A percentile compares a stretch with the other conserved stretches of the same genome.
phyloP scores from a whole-genome alignment of 2,797 vertebrate genomes.

The Hybognathus amarus region DNA sequence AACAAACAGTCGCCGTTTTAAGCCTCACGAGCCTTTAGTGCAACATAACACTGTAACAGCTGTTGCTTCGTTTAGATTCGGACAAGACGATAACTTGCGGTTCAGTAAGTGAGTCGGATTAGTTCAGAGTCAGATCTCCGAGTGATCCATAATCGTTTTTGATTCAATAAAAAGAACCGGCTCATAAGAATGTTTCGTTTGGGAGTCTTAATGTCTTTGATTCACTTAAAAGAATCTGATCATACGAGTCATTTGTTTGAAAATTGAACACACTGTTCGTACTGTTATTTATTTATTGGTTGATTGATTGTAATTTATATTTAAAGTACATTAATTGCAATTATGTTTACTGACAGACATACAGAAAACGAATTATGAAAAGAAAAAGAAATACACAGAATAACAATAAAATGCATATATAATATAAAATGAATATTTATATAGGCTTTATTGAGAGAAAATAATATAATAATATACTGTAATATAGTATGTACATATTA shows the following conservation, averaged over 20 bases:
- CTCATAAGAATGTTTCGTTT: not conserved
- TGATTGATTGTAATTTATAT: not conserved
- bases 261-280: not conserved
- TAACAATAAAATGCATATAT: not conserved
- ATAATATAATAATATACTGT: too few relatives aligned
- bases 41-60: constrained; percentile 23
- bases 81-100: constrained; percentile 1
- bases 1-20: not conserved
- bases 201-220: not conserved
- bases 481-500: not conserved
- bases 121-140: not conserved
- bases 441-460: not conserved
- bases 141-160: not conserved
- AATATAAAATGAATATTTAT: not conserved
- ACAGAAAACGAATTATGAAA: not conserved
- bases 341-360: not conserved
- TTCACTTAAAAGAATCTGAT: not conserved
- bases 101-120: constrained; percentile 19
- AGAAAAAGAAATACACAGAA: not conserved
- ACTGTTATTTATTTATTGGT: not conserved
- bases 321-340: not conserved
- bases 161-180: constrained; percentile 7
- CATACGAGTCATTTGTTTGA: not conserved
- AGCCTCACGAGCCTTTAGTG: constrained; percentile 14
- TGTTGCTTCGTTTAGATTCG: constrained; percentile 6